Conservation (phyloP, 2,888 invertebrate genomes). For the Amphimallon solstitiale region DNA sequence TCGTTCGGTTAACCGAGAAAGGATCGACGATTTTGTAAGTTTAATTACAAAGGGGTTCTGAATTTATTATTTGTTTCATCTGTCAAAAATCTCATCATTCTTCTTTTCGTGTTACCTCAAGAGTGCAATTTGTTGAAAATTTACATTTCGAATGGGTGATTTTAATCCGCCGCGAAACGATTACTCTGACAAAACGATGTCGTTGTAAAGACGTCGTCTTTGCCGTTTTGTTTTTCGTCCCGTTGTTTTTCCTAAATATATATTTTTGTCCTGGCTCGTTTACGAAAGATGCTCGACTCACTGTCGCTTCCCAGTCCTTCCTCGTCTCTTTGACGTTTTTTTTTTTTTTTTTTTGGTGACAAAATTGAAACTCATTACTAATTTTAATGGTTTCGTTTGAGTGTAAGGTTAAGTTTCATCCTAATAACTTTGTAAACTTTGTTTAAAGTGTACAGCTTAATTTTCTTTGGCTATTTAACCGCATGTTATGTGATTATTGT, state of each 20-base stretch:
- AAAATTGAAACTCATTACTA: conserved; percentile 23
- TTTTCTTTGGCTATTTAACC: conserved; percentile 4
- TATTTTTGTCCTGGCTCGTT: conserved; percentile 3
- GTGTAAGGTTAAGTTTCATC: conserved; percentile 1
- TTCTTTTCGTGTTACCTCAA: not conserved
- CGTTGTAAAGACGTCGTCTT: conserved; percentile 4
- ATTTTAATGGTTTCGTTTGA: conserved; percentile 21
- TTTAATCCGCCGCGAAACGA: conserved; percentile 29
- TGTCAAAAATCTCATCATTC: conserved; percentile 8
- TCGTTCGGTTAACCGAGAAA: not conserved
- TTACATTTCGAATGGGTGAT: conserved; percentile 23
- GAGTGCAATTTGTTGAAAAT: conserved; percentile 17
- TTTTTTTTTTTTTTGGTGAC: not conserved
- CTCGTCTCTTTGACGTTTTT: not conserved
- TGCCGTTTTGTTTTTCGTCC: not conserved
- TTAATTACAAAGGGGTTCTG: not conserved
- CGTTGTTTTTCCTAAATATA: not conserved
- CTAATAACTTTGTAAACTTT: conserved; percentile 16
- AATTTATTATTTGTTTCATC: conserved; percentile 15
- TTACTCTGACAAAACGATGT: conserved; percentile 20
- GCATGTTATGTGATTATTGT: no score
- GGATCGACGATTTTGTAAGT: not conserved
- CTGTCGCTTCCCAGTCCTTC: not conserved
- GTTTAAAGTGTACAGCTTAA: not conserved
- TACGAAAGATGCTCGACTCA: no score